Percentiles rank a stretch among this genome's conserved stretches.
Conservation (phyloP, 2,113 vertebrate species). For the Eudyptes chrysolophus region DNA sequence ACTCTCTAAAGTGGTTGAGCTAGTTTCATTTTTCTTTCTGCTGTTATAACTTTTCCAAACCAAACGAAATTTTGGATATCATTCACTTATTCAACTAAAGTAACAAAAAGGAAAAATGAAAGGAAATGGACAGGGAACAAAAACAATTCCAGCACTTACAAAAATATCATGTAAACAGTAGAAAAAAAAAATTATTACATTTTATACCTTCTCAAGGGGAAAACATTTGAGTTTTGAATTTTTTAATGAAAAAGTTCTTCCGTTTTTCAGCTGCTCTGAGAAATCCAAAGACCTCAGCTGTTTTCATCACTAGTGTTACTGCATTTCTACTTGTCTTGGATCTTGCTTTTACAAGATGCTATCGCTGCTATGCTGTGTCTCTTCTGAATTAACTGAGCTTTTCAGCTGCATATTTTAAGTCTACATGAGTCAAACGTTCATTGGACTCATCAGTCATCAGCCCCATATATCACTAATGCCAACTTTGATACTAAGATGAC, state of each 20-base stretch:
- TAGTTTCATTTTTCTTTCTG: conserved; percentile 51
- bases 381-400: conserved; percentile 59
- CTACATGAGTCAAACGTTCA: conserved; percentile 53
- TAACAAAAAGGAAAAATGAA: neutral
- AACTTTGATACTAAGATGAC: conserved; percentile 62
- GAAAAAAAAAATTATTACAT: neutral
- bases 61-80: conserved; percentile 44
- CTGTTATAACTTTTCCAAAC: conserved; percentile 14
- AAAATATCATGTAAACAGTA: neutral
- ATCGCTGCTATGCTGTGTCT: conserved; percentile 36
- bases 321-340: conserved; percentile 58
- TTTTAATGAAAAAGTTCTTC: neutral
- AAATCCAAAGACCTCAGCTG: neutral
- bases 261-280: conserved; percentile 8
- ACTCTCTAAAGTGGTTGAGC: conserved; percentile 28
- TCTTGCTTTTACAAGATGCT: conserved; percentile 68
- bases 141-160: neutral
- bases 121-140: neutral
- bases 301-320: conserved; percentile 59
- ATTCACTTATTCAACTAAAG: conserved; percentile 3
- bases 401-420: conserved; percentile 61
- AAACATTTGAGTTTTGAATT: neutral
- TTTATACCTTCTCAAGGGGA: neutral
- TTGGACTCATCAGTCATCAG: conserved; percentile 60
- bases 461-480: conserved; percentile 59